These are phyloP conservation scores for Esox niger DNA, from an alignment of 2,113 vertebrate species.

Conservation along the genomic window DNA sequence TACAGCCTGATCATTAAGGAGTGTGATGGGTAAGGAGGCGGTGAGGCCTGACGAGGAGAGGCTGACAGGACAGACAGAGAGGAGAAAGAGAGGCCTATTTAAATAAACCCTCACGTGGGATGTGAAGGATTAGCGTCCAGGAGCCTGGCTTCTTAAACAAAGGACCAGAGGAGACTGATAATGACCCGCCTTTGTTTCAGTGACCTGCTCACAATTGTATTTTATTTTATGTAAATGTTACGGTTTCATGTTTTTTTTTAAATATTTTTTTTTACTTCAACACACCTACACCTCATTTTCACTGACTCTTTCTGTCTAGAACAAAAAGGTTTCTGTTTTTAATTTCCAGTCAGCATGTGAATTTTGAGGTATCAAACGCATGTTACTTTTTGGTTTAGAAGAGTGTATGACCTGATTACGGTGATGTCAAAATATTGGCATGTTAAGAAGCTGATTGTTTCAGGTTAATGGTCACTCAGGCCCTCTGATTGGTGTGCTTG, in stretches of 20 bases:
- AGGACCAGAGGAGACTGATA: slow-evolving; percentile 29
- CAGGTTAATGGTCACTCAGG: slow-evolving; percentile 75
- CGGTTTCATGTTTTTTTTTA: not conserved
- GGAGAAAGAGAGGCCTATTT: slow-evolving; percentile 52
- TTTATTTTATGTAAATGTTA: too few relatives aligned
- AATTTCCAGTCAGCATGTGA: slow-evolving; percentile 57
- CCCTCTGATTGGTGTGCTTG: slow-evolving; percentile 66
- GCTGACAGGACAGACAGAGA: slow-evolving; percentile 58
- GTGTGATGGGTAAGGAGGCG: slow-evolving; percentile 56
- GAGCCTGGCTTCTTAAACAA: slow-evolving; percentile 53
- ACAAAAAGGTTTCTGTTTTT: slow-evolving; percentile 46
- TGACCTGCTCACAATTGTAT: slow-evolving; percentile 6
- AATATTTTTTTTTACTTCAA: not conserved
- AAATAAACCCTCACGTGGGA: slow-evolving; percentile 53
- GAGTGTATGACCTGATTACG: slow-evolving; percentile 69
- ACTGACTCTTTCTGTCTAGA: slow-evolving; percentile 22
- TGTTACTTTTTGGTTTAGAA: slow-evolving; percentile 48
- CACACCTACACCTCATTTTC: not conserved
- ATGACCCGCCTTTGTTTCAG: slow-evolving; percentile 31
- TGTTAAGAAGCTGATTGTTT: slow-evolving; percentile 74
- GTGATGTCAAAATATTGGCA: slow-evolving; percentile 68
- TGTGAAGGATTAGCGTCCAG: slow-evolving; percentile 66
- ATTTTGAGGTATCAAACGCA: slow-evolving; percentile 45
- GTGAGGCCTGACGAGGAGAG: slow-evolving; percentile 55
- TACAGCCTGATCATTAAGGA: slow-evolving; percentile 56